Base-by-base conservation (phyloP, 1,140 invertebrate species). In the Anoplolepis gracilipes region DNA sequence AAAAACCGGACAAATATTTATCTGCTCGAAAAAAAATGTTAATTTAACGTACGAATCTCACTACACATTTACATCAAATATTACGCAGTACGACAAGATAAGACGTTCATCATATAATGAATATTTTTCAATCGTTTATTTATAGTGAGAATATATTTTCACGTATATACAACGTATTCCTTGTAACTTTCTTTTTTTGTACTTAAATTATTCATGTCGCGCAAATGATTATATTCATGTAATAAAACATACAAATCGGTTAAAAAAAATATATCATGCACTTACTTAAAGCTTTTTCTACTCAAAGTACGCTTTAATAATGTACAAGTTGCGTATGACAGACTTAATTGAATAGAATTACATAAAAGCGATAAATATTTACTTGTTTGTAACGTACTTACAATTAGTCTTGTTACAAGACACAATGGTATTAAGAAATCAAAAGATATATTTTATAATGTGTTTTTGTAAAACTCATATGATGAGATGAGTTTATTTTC, bases 41-140 rank as follows among this genome's bases (percentile, higher is more conserved):
- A 7, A 70, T 46, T 19, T n/a, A 77, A 77, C 10, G 6, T 62
- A 79, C 16, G 49, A 81, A 81, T 81, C 49, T 72, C 53, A 81
- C 1, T 2, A 19, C 10, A 1, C 22, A 55, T 65, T n/a, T 8
- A 67, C 11, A 33, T 36, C 3, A n/a, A 53, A 30, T 1, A 2
- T 46, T n/a, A n/a, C n/a, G 10, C 10, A 62, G 19, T 76, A 7
- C 4, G 3, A 5, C 22, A 61, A 16, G 42, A 8, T n/a, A 61
- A 46, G 16, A 33, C 10, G n/a, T 30, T 16, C 25, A n/a, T 36
- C 30, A 16, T 2, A 19, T 61, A 77, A 30, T 2, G 13, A 78
- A 25, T n/a, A 78, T 53, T 55, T 49, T 78, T 13, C 0, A 78
- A 49, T 36, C 25, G 16, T 1, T 8, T 78, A 36, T 76, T 61